Evolutionary conservation across 1,140 invertebrate species (phyloP), one percentile per base, ranked within the genome.

Genomic region (Heterodera carotae): DNA sequence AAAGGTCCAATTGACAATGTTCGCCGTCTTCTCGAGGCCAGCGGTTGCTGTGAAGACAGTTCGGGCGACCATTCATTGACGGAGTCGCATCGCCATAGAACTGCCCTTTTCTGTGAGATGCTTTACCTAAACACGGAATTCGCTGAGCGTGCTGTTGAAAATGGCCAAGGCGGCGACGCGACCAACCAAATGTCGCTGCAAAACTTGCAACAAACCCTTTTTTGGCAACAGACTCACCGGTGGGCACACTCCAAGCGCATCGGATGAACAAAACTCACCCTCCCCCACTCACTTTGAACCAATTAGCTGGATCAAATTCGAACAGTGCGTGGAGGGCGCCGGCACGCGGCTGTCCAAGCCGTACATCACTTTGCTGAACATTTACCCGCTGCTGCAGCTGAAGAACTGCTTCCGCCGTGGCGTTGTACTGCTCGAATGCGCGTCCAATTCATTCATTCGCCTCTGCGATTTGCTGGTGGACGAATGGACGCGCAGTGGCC

Each of bases 251-350:
- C 7, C 25, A 67, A 33, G n/a, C 22, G 25, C 25, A 22, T 31
- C 4, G 25, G n/a, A n/a, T n/a, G n/a, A n/a, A n/a, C n/a, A n/a
- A 53, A n/a, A 27, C 15, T 1, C 18, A 34, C 27, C 71, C 39
- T 75, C 69, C 48, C 80, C 77, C 22, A 22, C 22, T 77, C 83
- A 36, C 6, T 43, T 0, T 43, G 39, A 12, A 6, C 6, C 39
- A 12, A 12, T 43, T 31, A 76, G 76, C 33, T 84, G 83, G 81
- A 81, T 81, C 48, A 82, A 83, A 70, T 83, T 79, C 34, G 69
- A 84, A 33, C 82, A 83, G 72, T 67, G 48, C n/a, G 83, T 83
- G 12, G 82, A 83, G 72, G 82, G 82, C n/a, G 83, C 81, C n/a
- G 83, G 82, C 3, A 84, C 83, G n/a, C 69, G 83, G 3, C 82